These are phyloP conservation scores for Actenoides hombroni DNA, from an alignment of 2,113 vertebrate species.

Conservation along the genomic window DNA sequence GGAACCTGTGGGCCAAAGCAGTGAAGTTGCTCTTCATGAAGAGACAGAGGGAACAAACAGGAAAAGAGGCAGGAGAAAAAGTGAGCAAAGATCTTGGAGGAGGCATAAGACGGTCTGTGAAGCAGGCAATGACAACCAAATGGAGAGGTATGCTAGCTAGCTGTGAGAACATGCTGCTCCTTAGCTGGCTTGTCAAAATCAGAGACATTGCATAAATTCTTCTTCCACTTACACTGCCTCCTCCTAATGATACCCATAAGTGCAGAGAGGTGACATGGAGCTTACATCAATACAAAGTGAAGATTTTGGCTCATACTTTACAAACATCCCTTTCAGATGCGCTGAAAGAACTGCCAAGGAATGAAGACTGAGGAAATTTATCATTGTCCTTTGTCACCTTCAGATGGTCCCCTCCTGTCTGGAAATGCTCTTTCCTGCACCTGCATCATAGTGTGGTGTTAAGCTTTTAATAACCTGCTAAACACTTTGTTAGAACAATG, in stretches of 20 bases:
- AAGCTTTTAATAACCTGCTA: not conserved
- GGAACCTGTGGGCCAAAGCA: not conserved
- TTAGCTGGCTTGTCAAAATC: not conserved
- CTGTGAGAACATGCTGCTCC: not conserved
- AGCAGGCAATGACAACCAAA: not conserved
- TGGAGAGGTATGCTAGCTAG: not conserved
- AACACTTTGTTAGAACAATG: fast-evolving
- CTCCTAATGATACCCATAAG: not conserved
- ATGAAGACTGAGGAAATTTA: not conserved
- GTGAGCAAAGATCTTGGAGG: not conserved
- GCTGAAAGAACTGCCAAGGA: not conserved
- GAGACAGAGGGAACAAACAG: not conserved
- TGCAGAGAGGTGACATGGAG: not conserved
- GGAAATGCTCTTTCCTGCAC: not conserved
- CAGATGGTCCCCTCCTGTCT: not conserved
- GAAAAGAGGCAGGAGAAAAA: not conserved
- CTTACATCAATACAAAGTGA: not conserved
- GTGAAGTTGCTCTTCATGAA: not conserved
- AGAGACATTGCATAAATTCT: not conserved
- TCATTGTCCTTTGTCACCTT: not conserved
- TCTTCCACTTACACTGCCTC: not conserved
- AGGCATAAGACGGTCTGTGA: not conserved
- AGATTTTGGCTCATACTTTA: not conserved
- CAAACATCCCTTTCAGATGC: not conserved
- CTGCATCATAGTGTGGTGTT: not conserved